Evolutionary conservation across 2,113 vertebrate genomes (phyloP), one percentile per base, ranked within the genome.

Genomic region (Thalassarche chlororhynchos): DNA sequence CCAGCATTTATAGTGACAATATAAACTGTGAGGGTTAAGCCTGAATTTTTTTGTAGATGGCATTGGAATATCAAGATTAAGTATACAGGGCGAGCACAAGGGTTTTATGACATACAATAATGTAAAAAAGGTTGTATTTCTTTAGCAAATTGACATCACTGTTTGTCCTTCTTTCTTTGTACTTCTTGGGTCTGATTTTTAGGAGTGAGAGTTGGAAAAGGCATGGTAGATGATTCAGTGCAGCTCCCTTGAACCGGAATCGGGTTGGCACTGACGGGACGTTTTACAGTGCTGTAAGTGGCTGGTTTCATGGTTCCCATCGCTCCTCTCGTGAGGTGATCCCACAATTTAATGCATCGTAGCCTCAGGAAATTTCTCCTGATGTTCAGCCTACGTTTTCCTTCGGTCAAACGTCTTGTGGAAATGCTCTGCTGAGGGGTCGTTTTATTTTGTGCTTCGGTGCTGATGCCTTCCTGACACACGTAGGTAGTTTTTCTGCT

Each of bases 21-120:
- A 94, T 95, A 95, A 95, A 94, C 70, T 68, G 76, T 91, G 89
- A 94, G 95, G 94, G 96, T 97, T 97, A 96, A 96, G 66, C 82
- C 72, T 93, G 93, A 87, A 47, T 90, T 90, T 97, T 93, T 97
- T 68, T 93, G 84, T 91, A 89, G 95, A 96, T 96, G 95, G 95
- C 91, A 96, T 14, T 95, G 93, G 93, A 93, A 96, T 94, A 96
- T 75, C 84, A 83, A 88, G 87, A 96, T 96, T 82, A 89, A 97
- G 52, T 70, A 88, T 32, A 85, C 28, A 84, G 71, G 34, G 51
- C 0, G 1, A 96, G 89, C 87, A 62, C 68, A 71, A 60, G 68
- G 60, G 47, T 77, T 97, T 97, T 97, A 96, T 15, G 25, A 29
- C 64, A 64, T 19, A 36, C 82, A 88, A 38, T 93, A 91, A 83